A percentile compares a stretch with the other conserved stretches of the same genome.
These are phyloP conservation scores for Alethe diademata DNA, from an alignment of 2,113 vertebrate genomes.

Conservation along the genomic window DNA sequence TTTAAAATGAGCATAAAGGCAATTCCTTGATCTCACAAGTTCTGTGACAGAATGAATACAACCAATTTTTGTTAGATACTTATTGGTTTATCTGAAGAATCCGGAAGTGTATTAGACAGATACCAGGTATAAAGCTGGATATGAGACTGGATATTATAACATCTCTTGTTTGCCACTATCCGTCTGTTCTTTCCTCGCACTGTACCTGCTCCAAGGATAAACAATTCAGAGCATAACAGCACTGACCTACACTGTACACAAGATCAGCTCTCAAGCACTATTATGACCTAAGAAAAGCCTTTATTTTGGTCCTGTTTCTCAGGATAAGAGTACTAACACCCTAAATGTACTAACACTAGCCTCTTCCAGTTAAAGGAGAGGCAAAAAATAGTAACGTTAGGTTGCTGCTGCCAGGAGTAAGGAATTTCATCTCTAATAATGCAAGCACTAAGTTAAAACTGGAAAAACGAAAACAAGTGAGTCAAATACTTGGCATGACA, in stretches of 20 bases:
- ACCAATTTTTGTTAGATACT: neutral
- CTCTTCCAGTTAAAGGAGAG: neutral
- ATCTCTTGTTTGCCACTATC: neutral
- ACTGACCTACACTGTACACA: neutral
- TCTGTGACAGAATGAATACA: neutral
- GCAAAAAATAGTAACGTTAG: neutral
- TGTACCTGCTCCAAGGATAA: neutral
- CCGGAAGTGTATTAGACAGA: neutral
- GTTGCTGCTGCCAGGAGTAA: neutral
- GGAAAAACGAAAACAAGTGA: conserved; percentile 32
- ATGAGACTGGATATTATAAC: neutral
- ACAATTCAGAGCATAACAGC: neutral
- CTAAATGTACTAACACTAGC: neutral
- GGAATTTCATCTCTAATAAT: neutral
- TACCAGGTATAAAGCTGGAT: neutral
- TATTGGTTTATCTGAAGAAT: neutral
- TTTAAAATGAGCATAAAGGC: neutral
- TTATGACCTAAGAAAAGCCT: neutral
- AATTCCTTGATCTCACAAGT: neutral
- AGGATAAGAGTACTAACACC: neutral
- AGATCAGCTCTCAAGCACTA: neutral
- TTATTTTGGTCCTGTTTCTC: neutral
- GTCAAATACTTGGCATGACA: conserved; percentile 19
- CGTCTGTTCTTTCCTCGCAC: neutral
- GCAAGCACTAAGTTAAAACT: neutral